A percentile compares a stretch with the other conserved stretches of the same genome.
phyloP scores from a whole-genome alignment of 92 coral and sea anemone species.

The Umimayanthus kanabou region DNA sequence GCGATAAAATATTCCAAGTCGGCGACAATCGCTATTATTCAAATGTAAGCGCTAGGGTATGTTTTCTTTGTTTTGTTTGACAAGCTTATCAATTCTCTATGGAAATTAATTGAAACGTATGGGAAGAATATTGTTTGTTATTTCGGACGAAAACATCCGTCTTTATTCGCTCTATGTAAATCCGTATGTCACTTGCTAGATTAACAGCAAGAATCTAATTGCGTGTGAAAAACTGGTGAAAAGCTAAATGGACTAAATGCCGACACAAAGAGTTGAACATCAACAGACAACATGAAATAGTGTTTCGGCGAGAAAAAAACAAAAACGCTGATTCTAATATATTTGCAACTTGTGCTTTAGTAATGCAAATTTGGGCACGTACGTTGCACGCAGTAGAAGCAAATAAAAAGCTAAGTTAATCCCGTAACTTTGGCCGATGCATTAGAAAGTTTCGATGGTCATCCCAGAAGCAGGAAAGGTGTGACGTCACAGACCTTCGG shows the following conservation, averaged over 20 bases:
- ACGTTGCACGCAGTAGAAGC: conserved; percentile 4
- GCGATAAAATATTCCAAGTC: conserved; percentile 40
- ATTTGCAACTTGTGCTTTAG: not conserved
- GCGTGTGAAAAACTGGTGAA: conserved; percentile 31
- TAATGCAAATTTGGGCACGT: conserved; percentile 28
- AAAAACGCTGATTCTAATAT: not conserved
- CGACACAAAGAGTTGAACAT: conserved; percentile 23
- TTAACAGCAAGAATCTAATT: conserved; percentile 47
- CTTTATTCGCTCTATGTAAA: conserved; percentile 36
- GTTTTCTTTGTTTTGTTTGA: conserved; percentile 22
- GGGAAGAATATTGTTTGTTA: conserved; percentile 28
- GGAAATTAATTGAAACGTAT: conserved; percentile 37
- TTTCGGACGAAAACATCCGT: conserved; percentile 29
- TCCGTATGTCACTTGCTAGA: conserved; percentile 21
- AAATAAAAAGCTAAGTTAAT: conserved; percentile 19
- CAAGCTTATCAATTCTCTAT: conserved; percentile 46
- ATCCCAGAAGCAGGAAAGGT: not conserved
- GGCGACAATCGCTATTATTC: conserved; percentile 39
- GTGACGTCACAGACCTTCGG: conserved; percentile 16
- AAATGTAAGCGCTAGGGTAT: conserved; percentile 5
- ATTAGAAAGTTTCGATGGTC: not conserved
- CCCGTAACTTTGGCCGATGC: conserved; percentile 12
- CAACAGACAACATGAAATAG: conserved; percentile 13
- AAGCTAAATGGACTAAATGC: not conserved
- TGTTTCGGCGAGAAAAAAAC: conserved; percentile 15